Evolutionary conservation across 2,888 invertebrate species (phyloP), one percentile per base, ranked within the genome.

Genomic region (Microctonus hyperodae): DNA sequence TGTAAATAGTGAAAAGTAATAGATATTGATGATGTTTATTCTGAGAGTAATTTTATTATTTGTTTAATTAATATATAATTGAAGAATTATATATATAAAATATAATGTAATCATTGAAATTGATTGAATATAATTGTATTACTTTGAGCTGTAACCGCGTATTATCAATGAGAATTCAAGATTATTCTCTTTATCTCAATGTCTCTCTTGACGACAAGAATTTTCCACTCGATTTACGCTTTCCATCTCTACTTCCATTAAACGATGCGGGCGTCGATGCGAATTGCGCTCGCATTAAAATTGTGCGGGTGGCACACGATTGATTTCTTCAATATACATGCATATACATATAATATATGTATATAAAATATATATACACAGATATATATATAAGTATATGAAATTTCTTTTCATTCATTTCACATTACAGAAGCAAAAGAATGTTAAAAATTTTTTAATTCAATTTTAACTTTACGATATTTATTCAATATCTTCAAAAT

Each of bases 201-300:
- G 53, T 53, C 53, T 53, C 50, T 67, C 50, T 55, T 55, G 60
- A 62, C 37, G 62, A 67, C 50, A 51, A 25, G 25, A 67, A 62
- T 67, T 67, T 67, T 62, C 37, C 53, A 62, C 35, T 37, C 53
- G 62, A 62, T 62, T 62, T 35, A 16, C 22, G 35, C 31, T 23
- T 7, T 44, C 6, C 44, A 7, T n/a, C 9, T n/a, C 3, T n/a
- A n/a, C 16, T 44, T 44, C 53, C 16, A n/a, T 6, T 31, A 25
- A 51, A 53, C 23, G 53, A 62, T 53, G 28, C 53, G 62, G 62
- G 62, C 35, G 25, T 37, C 53, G 33, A 51, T 62, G 50, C 20
- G 10, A 44, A 40, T 44, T 9, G 16, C 25, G 13, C 44, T 28
- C 9, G 11, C 37, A 53, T 62, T 51, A 25, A 62, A 62, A 62